Conservation (phyloP, 2,797 vertebrate species). For the Alosa sapidissima region DNA sequence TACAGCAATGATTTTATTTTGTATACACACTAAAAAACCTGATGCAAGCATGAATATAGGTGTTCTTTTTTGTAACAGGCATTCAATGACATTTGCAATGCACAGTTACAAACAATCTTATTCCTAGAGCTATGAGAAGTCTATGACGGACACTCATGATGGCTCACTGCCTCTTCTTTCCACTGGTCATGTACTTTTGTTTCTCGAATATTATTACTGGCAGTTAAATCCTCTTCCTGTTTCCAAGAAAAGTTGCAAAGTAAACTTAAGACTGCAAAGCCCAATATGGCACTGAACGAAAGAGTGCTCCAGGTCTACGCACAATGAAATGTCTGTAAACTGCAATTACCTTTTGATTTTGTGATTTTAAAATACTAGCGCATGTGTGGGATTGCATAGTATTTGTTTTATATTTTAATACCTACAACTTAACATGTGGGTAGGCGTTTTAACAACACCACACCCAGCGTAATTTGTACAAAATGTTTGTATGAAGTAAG, state of each 20-base stretch:
- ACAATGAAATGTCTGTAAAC: neutral
- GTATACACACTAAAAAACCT: neutral
- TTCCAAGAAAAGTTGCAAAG: slow-evolving; percentile 13
- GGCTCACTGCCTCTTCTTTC: neutral
- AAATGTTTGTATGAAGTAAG: no score
- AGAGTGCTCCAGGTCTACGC: neutral
- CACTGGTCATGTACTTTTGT: slow-evolving; percentile 57
- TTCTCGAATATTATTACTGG: neutral
- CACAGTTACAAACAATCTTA: neutral
- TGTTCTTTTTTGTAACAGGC: neutral
- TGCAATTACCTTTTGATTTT: neutral
- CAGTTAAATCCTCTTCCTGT: slow-evolving; percentile 17
- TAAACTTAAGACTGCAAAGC: neutral
- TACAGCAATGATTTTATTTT: neutral
- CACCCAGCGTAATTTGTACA: no score
- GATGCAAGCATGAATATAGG: neutral
- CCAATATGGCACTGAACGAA: neutral
- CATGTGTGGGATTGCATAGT: no score
- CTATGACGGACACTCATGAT: neutral
- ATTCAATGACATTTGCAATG: neutral
- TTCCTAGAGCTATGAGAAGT: neutral
- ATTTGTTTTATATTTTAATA: no score
- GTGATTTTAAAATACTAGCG: no score
- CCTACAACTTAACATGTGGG: neutral
- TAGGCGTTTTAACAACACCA: neutral